Evolutionary conservation across 1,140 invertebrate species (phyloP).

Genomic region (Cydia splendana): DNA sequence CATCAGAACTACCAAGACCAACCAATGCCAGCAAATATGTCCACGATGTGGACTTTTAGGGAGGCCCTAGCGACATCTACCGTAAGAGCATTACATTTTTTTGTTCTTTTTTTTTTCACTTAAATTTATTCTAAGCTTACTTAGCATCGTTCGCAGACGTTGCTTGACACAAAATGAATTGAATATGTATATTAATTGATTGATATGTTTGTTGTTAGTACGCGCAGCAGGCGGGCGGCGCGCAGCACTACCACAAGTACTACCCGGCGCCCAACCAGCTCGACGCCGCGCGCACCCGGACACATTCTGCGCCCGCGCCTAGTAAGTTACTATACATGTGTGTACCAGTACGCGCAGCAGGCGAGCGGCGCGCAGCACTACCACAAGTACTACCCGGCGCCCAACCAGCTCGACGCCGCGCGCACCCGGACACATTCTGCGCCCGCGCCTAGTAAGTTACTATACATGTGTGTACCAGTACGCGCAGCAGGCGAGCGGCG

Average conservation of each 20-base stretch:
- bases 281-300: slow-evolving; percentile 55
- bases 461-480: too few relatives aligned
- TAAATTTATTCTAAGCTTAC: too few relatives aligned
- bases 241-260: slow-evolving; percentile 68
- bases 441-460: slow-evolving; percentile 58
- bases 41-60: too few relatives aligned
- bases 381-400: slow-evolving; percentile 68
- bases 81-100: too few relatives aligned
- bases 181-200: too few relatives aligned
- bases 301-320: slow-evolving; percentile 55
- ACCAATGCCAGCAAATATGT: too few relatives aligned
- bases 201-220: too few relatives aligned
- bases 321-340: slow-evolving; percentile 48
- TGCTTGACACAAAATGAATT: too few relatives aligned
- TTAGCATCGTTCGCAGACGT: too few relatives aligned
- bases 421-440: slow-evolving; percentile 49
- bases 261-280: slow-evolving; percentile 67
- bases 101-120: too few relatives aligned
- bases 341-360: slow-evolving; percentile 51
- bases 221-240: slow-evolving; percentile 52
- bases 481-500: slow-evolving; percentile 52
- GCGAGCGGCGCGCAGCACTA: slow-evolving; percentile 56
- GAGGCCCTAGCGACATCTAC: too few relatives aligned
- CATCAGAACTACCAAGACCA: too few relatives aligned
- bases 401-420: slow-evolving; percentile 67